phyloP scores from a whole-genome alignment of 2,888 invertebrate species.

The Leptopterna dolabrata region DNA sequence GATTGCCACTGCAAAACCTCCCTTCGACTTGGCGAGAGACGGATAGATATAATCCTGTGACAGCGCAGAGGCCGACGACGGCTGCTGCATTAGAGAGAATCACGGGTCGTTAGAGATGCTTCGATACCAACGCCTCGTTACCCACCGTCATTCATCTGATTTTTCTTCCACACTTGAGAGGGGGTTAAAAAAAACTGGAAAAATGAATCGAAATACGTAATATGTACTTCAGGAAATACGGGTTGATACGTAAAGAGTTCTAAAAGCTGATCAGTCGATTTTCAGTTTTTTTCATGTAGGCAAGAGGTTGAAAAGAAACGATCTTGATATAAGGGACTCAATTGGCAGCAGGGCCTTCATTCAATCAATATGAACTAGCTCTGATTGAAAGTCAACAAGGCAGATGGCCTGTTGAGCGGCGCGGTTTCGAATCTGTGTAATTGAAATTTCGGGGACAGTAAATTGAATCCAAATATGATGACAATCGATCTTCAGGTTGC shows the following conservation, averaged over 20 bases:
- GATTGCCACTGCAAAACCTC: background rate
- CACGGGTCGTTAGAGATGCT: background rate
- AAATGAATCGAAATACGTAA: no score
- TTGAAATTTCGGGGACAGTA: no score
- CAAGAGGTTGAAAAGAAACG: background rate
- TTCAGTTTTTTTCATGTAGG: no score
- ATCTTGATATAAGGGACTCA: background rate
- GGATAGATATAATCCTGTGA: background rate
- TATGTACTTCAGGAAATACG: background rate
- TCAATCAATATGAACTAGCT: background rate
- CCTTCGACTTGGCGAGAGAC: background rate
- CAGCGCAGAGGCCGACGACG: background rate
- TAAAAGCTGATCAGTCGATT: background rate
- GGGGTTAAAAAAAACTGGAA: background rate
- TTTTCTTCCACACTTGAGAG: no score
- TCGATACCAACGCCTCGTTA: background rate
- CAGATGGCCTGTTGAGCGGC: background rate
- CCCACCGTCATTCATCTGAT: background rate
- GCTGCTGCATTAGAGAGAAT: background rate
- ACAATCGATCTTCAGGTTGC: no score
- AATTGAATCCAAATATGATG: no score
- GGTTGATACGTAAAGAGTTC: background rate
- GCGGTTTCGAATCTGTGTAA: background rate
- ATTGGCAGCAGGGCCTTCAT: background rate
- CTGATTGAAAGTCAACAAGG: background rate